Percentiles rank a stretch among this genome's conserved stretches.
These are phyloP conservation scores for Tamandua tetradactyla DNA, from an alignment of 2,797 vertebrate species.

Conservation along the genomic window DNA sequence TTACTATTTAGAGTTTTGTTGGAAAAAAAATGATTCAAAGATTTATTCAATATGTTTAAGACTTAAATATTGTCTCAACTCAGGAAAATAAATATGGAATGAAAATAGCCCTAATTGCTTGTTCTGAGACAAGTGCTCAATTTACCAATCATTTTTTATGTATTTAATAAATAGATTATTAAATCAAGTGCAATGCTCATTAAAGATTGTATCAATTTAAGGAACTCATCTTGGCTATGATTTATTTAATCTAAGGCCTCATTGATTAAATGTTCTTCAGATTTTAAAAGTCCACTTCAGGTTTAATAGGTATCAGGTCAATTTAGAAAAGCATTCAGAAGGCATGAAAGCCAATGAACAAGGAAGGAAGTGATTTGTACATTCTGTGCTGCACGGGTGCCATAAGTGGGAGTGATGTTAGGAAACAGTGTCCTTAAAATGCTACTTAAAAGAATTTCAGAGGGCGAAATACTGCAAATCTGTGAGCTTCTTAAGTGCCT, in stretches of 20 bases:
- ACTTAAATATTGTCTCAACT: slow-evolving; percentile 81
- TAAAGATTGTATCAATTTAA: slow-evolving; percentile 76
- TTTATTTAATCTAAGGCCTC: slow-evolving; percentile 76
- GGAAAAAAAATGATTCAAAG: slow-evolving; percentile 73
- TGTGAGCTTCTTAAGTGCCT: neutral
- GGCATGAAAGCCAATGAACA: neutral
- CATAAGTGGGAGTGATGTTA: neutral
- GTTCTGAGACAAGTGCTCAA: slow-evolving; percentile 75
- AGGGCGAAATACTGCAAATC: slow-evolving; percentile 6
- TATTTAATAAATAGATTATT: slow-evolving; percentile 85
- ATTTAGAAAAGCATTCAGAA: slow-evolving; percentile 34
- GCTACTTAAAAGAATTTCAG: neutral
- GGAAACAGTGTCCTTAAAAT: slow-evolving; percentile 28
- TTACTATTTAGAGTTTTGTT: slow-evolving; percentile 80
- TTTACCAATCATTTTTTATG: slow-evolving; percentile 79
- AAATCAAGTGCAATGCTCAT: slow-evolving; percentile 80
- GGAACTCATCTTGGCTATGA: slow-evolving; percentile 75
- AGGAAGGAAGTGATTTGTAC: neutral
- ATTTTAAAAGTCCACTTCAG: slow-evolving; percentile 75
- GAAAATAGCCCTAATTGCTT: slow-evolving; percentile 77
- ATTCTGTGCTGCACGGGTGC: neutral
- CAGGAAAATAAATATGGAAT: slow-evolving; percentile 80
- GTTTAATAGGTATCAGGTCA: slow-evolving; percentile 70
- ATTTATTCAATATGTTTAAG: slow-evolving; percentile 74
- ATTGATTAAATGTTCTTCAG: slow-evolving; percentile 79